Base-by-base conservation (phyloP, 2,888 invertebrate genomes). In the Tenthredo distinguenda region DNA sequence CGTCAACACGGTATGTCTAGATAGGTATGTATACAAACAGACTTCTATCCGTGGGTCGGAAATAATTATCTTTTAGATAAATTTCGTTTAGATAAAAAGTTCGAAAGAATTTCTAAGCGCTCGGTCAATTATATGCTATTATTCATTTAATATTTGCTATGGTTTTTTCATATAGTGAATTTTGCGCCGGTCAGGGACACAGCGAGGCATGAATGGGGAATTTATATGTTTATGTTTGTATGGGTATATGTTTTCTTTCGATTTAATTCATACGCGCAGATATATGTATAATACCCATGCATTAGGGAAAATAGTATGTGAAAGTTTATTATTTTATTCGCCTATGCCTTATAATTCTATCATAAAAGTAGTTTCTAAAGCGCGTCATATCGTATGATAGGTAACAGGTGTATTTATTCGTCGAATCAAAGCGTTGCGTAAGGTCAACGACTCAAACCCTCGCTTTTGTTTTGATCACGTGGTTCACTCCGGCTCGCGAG, bases 401-500 rank as follows among this genome's bases (percentile, higher is more conserved):
- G 2, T n/a, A 55, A 50, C 50, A 18, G 0, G 6, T 6, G 50
- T n/a, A 50, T 26, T 62, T 10, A 62, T 62, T 62, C 62, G 3
- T 26, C 58, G 26, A 26, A 26, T 62, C 26, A n/a, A 26, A 62
- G 2, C 62, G 9, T 21, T 62, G 62, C 10, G 9, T 62, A 62
- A 62, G 62, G 62, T 62, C 62, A 26, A 3, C 26, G 62, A 12
- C 26, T 26, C 21, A 0, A 6, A 12, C 62, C 26, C 62, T 62
- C 62, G 26, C 26, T 62, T 62, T 62, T 62, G 76, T 76, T 76
- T 76, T 76, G 76, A 43, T 47, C 76, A 76, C 43, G 47, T 26
- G 47, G 2, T 15, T 18, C 3, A 7, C 18, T 21, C 26, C 43
- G 43, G 15, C 7, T 10, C 26, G 47, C 12, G 43, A 2, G n/a